A percentile compares a stretch with the other conserved stretches of the same genome.
phyloP scores from a whole-genome alignment of 2,113 vertebrate species.

The Leucoraja erinaceus region DNA sequence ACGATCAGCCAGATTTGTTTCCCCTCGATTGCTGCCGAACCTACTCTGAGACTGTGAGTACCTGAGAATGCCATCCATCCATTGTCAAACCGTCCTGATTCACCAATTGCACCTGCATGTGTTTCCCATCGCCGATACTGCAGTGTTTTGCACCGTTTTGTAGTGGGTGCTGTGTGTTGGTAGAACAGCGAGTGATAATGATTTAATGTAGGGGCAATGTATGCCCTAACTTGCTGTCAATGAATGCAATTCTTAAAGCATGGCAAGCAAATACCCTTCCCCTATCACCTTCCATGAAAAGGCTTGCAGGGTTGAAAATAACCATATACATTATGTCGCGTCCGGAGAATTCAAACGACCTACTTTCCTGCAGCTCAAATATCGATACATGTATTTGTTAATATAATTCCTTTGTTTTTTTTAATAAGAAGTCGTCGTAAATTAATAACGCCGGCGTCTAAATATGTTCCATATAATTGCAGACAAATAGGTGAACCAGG shows the following conservation, averaged over 20 bases:
- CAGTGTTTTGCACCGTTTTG: background rate
- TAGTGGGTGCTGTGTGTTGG: background rate
- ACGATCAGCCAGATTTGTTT: background rate
- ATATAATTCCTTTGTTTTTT: background rate
- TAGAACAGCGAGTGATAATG: background rate
- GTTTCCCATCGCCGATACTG: background rate
- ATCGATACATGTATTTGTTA: background rate
- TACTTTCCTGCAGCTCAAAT: background rate
- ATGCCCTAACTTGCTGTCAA: background rate
- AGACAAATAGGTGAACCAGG: background rate
- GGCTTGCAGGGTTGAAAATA: background rate
- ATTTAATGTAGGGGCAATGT: background rate
- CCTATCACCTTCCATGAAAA: background rate
- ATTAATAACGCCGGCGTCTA: background rate
- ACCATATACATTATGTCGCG: background rate
- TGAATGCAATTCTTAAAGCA: background rate
- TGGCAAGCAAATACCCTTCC: background rate
- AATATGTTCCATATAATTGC: background rate
- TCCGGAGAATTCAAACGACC: background rate
- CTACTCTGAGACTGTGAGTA: slow-evolving; percentile 9
- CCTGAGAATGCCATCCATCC: background rate
- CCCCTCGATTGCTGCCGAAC: background rate
- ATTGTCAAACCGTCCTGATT: background rate
- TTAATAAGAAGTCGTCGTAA: background rate
- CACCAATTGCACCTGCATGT: slow-evolving; percentile 5